These are phyloP conservation scores for Bradypus variegatus DNA, from an alignment of 2,797 vertebrate genomes.

Conservation along the genomic window DNA sequence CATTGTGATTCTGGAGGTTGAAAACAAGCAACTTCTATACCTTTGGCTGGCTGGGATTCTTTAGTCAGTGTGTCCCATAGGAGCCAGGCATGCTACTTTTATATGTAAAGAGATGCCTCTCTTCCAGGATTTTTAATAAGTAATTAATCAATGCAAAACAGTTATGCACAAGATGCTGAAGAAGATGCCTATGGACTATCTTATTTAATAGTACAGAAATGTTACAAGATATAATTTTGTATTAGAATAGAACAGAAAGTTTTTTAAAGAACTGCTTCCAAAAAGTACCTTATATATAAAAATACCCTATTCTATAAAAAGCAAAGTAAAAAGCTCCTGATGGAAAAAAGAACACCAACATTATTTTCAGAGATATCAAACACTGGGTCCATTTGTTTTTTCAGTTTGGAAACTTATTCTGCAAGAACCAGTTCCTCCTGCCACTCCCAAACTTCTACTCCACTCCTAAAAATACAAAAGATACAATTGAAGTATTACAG, in stretches of 20 bases:
- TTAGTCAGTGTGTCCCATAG: background rate
- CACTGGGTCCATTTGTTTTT: background rate
- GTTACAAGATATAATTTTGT: background rate
- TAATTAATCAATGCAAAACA: background rate
- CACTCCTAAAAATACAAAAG: background rate
- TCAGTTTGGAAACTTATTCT: background rate
- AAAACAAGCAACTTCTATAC: background rate
- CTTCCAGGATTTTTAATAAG: background rate
- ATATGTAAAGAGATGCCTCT: background rate
- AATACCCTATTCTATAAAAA: background rate
- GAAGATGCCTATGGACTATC: background rate
- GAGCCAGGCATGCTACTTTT: background rate
- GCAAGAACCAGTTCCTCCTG: background rate
- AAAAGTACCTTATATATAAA: background rate
- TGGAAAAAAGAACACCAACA: background rate
- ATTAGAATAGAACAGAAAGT: background rate
- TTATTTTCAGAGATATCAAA: background rate
- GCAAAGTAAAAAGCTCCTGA: background rate
- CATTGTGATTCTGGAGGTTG: background rate
- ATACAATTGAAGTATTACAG: background rate
- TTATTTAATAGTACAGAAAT: background rate
- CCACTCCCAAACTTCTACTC: background rate
- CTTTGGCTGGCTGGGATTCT: background rate
- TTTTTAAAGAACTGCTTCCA: background rate
- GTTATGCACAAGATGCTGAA: background rate